Conservation (phyloP, 2,113 vertebrate species). For the Lutjanus erythropterus region DNA sequence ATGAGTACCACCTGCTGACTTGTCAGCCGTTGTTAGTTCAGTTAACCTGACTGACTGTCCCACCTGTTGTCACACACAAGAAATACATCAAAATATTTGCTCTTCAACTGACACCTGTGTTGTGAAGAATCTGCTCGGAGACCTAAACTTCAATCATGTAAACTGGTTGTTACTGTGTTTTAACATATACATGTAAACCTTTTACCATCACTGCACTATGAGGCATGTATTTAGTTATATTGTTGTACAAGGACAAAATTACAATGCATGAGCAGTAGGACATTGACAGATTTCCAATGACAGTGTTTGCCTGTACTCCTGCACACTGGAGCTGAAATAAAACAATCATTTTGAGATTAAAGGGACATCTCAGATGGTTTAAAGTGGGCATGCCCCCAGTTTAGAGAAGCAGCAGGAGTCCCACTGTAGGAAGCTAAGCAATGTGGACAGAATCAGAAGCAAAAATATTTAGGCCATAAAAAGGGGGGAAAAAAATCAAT, state of each 20-base stretch:
- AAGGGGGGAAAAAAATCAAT: too few species aligned
- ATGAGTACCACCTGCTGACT: slow-evolving; percentile 37
- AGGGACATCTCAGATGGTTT: too few species aligned
- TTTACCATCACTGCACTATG: background rate
- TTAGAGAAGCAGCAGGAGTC: too few species aligned
- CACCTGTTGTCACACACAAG: slow-evolving; percentile 27
- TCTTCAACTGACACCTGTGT: slow-evolving; percentile 30
- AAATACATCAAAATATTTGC: slow-evolving; percentile 22
- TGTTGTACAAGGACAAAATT: background rate
- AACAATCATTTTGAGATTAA: background rate
- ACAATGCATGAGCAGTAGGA: background rate
- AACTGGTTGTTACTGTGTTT: background rate
- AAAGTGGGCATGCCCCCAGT: too few species aligned
- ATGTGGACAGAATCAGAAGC: too few species aligned
- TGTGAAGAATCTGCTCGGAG: slow-evolving; percentile 9
- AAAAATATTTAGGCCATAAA: too few species aligned
- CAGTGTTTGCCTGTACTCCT: background rate
- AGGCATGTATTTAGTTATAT: background rate
- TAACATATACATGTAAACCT: background rate
- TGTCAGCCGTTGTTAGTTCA: slow-evolving; percentile 33
- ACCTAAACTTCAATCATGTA: background rate
- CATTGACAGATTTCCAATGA: background rate
- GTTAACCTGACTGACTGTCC: slow-evolving; percentile 27
- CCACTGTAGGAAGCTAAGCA: too few species aligned
- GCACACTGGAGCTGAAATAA: background rate